Conservation (phyloP, 2,797 vertebrate species). For the Poeciliopsis gracilis region DNA sequence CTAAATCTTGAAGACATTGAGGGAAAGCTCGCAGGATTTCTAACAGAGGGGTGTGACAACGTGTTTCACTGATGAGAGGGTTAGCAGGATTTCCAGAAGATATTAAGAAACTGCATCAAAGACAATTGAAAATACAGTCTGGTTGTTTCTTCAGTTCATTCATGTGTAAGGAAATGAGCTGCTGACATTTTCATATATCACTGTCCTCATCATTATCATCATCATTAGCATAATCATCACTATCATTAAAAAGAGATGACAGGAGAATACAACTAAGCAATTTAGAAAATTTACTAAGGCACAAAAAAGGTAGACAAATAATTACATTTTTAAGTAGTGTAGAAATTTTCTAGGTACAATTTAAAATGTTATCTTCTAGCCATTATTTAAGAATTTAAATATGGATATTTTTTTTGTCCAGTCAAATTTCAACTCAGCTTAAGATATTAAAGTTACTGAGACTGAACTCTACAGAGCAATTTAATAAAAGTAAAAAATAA, state of each 20-base stretch:
- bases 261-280: constrained; percentile 38
- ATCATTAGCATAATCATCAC: constrained; percentile 52
- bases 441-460: neutral
- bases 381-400: neutral
- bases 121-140: constrained; percentile 28
- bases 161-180: constrained; percentile 25
- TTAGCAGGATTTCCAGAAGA: constrained; percentile 47
- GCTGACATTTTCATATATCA: constrained; percentile 48
- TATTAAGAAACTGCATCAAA: constrained; percentile 30
- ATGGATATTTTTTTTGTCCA: neutral
- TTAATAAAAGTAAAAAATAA: neutral
- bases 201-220: constrained; percentile 51
- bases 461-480: neutral
- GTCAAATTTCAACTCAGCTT: neutral
- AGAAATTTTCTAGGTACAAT: neutral
- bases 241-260: constrained; percentile 44
- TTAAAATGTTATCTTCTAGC: neutral
- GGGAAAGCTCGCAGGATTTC: constrained; percentile 6
- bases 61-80: constrained; percentile 19
- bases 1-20: constrained; percentile 1
- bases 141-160: constrained; percentile 11
- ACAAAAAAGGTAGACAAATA: constrained; percentile 2
- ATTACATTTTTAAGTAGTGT: neutral
- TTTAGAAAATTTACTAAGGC: constrained; percentile 10
- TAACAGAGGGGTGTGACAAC: neutral